phyloP scores from a whole-genome alignment of 2,113 vertebrate genomes.

The Toxostoma redivivum region DNA sequence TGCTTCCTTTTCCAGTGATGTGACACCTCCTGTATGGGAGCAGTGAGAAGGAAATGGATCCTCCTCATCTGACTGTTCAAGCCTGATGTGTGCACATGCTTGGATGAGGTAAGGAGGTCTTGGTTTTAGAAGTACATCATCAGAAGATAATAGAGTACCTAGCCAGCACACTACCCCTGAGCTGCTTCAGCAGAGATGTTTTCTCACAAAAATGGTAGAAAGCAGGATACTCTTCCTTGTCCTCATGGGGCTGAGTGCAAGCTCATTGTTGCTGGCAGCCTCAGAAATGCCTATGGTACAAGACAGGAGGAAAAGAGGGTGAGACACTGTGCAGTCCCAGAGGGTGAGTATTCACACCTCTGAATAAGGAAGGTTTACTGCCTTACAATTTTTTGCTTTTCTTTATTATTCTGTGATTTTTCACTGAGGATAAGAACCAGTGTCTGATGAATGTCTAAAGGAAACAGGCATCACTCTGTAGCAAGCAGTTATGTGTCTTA shows the following conservation, averaged over 20 bases:
- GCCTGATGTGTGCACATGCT: background rate
- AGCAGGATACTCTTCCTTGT: accelerated
- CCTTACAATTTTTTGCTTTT: background rate
- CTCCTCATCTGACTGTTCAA: background rate
- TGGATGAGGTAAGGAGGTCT: background rate
- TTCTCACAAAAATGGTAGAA: background rate
- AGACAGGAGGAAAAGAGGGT: background rate
- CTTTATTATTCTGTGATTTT: background rate
- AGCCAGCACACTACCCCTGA: accelerated
- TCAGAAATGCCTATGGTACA: background rate
- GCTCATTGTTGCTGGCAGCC: background rate
- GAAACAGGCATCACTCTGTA: background rate
- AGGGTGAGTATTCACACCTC: background rate
- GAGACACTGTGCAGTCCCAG: background rate
- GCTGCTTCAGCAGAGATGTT: background rate
- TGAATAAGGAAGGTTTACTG: background rate
- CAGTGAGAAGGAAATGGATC: background rate
- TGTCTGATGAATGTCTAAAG: background rate
- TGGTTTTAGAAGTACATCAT: background rate
- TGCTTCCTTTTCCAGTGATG: background rate
- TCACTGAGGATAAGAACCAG: background rate
- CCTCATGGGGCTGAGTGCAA: background rate
- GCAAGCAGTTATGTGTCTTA: background rate
- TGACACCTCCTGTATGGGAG: background rate
- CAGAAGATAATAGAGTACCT: background rate